Evolutionary conservation across 2,797 vertebrate genomes (phyloP), one percentile per base, ranked within the genome.

Genomic region (Myotis myotis): DNA sequence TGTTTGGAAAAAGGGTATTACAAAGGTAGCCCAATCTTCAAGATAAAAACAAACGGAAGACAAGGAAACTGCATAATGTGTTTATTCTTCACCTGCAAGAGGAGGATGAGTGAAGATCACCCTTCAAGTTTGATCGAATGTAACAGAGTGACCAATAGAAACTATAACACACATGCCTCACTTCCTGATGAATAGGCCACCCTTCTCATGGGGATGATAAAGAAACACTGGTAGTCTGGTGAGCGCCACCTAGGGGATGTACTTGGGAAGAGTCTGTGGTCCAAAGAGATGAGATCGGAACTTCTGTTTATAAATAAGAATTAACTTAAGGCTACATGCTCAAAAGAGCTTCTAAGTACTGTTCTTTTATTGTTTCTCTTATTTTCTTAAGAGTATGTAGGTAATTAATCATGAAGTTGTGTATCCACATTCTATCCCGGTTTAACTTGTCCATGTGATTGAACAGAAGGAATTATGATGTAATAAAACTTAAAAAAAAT

Each of bases 1-100:
- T 57, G 6, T 83, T 47, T 85, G 30, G 79, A 91, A 83, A 82
- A 8, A 23, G n/a, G 51, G 44, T 49, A 91, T 96, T 95, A 94
- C 92, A 96, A n/a, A 81, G 55, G 51, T 68, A 49, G 11, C 3
- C 30, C 25, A 53, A 20, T 60, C 22, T 72, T 80, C 7, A 62
- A 41, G 6, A 66, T 36, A 68, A 81, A 68, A 49, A 22, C 36
- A 72, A 87, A 91, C 79, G 47, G 41, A 75, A 25, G 33, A 66
- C 17, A 47, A 20, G 30, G 74, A 13, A 47, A 74, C 8, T 51
- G 2, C n/a, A 16, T 47, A 22, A 19, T 23, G 13, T 82, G 13
- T 66, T 91, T 89, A 80, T 87, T 82, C 41, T 16, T 82, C 3
- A 64, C 28, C 22, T 74, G 76, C 57, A 55, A 75, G 60, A 68